Conservation (phyloP, 2,113 vertebrate genomes). For the Hippocampus zosterae region DNA sequence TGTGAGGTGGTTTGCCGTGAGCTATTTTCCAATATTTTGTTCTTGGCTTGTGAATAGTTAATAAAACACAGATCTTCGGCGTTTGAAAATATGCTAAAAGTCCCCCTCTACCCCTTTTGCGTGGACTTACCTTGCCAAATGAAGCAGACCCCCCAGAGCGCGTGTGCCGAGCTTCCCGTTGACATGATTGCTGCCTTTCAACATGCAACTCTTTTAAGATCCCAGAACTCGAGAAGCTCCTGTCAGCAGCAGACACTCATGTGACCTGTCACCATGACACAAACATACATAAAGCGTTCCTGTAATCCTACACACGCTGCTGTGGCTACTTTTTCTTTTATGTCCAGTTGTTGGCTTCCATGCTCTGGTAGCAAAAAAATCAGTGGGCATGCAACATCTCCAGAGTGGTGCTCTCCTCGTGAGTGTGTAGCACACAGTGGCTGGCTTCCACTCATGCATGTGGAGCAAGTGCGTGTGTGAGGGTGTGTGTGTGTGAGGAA, state of each 20-base stretch:
- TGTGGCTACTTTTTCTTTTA: constrained; percentile 27
- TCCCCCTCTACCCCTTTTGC: too few relatives aligned
- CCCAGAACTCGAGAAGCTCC: constrained; percentile 36
- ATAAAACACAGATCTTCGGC: not conserved
- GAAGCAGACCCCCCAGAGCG: constrained; percentile 60
- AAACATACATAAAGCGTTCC: constrained; percentile 28
- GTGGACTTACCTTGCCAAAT: constrained; percentile 69
- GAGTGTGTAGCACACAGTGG: not conserved
- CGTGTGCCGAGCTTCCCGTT: constrained; percentile 56
- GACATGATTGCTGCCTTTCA: constrained; percentile 60
- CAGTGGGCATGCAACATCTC: constrained; percentile 43
- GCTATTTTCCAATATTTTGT: not conserved
- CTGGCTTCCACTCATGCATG: constrained; percentile 50
- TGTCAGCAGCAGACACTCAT: constrained; percentile 44
- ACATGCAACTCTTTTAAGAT: constrained; percentile 25
- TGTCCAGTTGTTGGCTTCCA: constrained; percentile 44
- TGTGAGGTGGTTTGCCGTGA: not conserved
- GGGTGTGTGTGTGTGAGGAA: constrained; percentile 33
- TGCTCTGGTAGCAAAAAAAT: constrained; percentile 44
- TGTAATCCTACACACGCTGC: constrained; percentile 37
- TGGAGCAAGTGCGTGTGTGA: constrained; percentile 17
- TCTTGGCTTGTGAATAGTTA: too few relatives aligned
- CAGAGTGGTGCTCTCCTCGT: constrained; percentile 37
- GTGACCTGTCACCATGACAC: constrained; percentile 50
- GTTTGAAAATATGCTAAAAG: not conserved